phyloP scores from a whole-genome alignment of 2,797 vertebrate genomes.

The Bradypodion ventrale region DNA sequence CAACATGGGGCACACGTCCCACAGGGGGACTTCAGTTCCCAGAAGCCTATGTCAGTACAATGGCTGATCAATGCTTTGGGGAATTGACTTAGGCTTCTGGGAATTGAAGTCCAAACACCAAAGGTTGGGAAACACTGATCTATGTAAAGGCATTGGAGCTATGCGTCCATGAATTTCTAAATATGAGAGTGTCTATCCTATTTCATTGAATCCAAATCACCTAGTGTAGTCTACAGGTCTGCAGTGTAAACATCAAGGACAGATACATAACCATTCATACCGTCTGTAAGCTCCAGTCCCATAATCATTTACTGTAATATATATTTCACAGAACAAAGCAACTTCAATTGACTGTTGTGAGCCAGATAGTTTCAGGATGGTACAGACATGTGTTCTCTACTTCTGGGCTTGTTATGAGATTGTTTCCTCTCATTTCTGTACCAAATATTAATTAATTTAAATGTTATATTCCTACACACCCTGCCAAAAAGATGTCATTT shows the following conservation, averaged over 20 bases:
- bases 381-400: background rate
- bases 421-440: background rate
- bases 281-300: background rate
- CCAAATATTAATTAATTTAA: constrained; percentile 8
- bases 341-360: background rate
- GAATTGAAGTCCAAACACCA: too few relatives aligned
- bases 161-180: background rate
- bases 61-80: too few relatives aligned
- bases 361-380: background rate
- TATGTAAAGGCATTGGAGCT: background rate
- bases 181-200: background rate
- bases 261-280: background rate
- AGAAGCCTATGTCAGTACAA: too few relatives aligned
- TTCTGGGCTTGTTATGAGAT: background rate
- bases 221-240: background rate
- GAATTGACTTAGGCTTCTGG: too few relatives aligned
- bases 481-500: background rate
- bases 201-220: background rate
- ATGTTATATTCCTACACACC: background rate
- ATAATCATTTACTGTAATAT: background rate
- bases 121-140: too few relatives aligned
- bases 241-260: background rate
- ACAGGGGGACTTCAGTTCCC: too few relatives aligned
- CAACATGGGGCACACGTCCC: too few relatives aligned
- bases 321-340: background rate